Evolutionary conservation across 2,888 invertebrate genomes (phyloP).

Genomic region (Zhuqinia jingwanae): DNA sequence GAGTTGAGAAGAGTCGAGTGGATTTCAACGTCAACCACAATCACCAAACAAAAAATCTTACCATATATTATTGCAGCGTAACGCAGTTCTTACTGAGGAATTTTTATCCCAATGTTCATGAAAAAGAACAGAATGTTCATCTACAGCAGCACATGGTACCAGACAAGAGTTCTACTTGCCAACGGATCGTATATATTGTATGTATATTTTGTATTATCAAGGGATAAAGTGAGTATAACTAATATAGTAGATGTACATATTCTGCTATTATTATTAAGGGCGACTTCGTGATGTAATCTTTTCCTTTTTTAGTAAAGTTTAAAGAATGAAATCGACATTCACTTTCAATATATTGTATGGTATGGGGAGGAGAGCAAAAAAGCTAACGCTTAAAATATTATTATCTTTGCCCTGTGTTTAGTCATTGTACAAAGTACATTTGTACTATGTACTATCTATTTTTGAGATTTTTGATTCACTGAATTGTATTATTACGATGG

Average conservation of each 20-base stretch:
- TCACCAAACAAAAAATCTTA: constrained; percentile 30
- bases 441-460: neutral
- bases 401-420: neutral
- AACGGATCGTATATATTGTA: no score
- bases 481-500: no score
- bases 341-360: constrained; percentile 30
- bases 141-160: no score
- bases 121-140: neutral
- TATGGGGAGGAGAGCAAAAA: neutral
- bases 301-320: constrained; percentile 40
- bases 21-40: neutral
- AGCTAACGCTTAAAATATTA: neutral
- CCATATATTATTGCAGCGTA: neutral
- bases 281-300: constrained; percentile 47
- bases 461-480: constrained; percentile 19
- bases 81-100: neutral
- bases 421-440: no score
- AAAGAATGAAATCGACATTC: constrained; percentile 23
- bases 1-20: constrained; percentile 39
- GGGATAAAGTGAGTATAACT: constrained; percentile 4
- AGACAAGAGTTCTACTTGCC: no score
- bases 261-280: constrained; percentile 12
- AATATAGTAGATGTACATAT: neutral
- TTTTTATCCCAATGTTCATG: no score
- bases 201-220: neutral